These are phyloP conservation scores for Arothron firmamentum DNA, from an alignment of 2,113 vertebrate species.

Conservation along the genomic window DNA sequence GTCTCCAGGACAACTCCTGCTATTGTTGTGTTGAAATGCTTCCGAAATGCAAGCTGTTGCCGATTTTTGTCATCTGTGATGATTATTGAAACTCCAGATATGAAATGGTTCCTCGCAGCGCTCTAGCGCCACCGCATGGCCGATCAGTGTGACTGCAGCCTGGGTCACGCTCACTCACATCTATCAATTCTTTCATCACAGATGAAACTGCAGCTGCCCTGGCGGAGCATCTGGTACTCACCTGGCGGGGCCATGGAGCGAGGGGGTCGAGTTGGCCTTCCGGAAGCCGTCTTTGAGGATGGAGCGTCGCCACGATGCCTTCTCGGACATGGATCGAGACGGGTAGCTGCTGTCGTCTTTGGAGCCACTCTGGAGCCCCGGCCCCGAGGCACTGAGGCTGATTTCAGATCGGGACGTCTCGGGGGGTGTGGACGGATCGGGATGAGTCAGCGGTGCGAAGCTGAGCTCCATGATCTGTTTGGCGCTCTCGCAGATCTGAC, in stretches of 20 bases:
- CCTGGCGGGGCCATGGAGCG: slow-evolving; percentile 46
- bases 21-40: background rate
- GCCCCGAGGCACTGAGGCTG: slow-evolving; percentile 24
- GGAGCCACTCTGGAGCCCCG: slow-evolving; percentile 21
- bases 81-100: background rate
- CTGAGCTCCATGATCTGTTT: slow-evolving; percentile 81
- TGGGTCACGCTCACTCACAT: background rate
- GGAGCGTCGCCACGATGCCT: slow-evolving; percentile 38
- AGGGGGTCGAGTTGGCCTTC: slow-evolving; percentile 54
- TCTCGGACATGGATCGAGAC: slow-evolving; percentile 29
- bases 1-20: background rate
- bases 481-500: slow-evolving; percentile 81
- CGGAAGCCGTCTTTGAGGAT: slow-evolving; percentile 50
- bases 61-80: background rate
- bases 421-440: slow-evolving; percentile 49
- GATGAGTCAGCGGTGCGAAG: slow-evolving; percentile 77
- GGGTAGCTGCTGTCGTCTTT: slow-evolving; percentile 23
- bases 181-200: too few species aligned
- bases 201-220: background rate
- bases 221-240: slow-evolving; percentile 26
- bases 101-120: background rate
- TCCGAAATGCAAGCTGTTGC: background rate
- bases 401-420: slow-evolving; percentile 49
- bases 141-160: slow-evolving; percentile 6
- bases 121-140: slow-evolving; percentile 24